Conservation (phyloP, 2,888 invertebrate species). For the Zhuqinia jingwanae region DNA sequence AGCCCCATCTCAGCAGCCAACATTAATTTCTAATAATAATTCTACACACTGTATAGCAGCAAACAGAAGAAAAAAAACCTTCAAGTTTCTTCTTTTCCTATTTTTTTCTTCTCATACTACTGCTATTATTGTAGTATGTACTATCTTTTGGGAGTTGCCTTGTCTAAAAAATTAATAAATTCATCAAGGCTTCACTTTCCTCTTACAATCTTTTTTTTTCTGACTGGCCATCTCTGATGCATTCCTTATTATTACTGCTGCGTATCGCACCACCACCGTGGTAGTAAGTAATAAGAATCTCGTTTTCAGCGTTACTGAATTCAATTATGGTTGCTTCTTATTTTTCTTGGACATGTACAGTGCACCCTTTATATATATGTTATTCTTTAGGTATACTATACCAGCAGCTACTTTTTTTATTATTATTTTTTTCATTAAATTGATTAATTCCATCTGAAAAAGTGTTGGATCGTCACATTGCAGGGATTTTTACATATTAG, state of each 20-base stretch:
- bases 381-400: neutral
- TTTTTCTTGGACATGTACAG: neutral
- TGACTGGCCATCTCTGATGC: neutral
- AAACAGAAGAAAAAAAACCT: conserved; percentile 39
- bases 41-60: neutral
- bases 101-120: neutral
- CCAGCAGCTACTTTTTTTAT: neutral
- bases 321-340: too few relatives aligned
- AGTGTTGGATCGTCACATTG: conserved; percentile 28
- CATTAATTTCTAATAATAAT: conserved; percentile 54
- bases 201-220: neutral
- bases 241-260: neutral
- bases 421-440: neutral
- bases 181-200: conserved; percentile 33
- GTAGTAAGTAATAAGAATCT: too few relatives aligned
- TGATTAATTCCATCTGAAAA: conserved; percentile 40
- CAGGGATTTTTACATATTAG: conserved; percentile 28
- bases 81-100: conserved; percentile 6
- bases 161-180: conserved; percentile 55
- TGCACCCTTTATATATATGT: neutral
- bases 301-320: too few relatives aligned
- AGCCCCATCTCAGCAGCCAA: neutral
- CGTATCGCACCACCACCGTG: too few relatives aligned
- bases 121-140: too few relatives aligned
- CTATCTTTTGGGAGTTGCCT: conserved; percentile 15